Base-by-base conservation (phyloP, 1,140 invertebrate genomes). In the Phymorhynchus buccinoides region DNA sequence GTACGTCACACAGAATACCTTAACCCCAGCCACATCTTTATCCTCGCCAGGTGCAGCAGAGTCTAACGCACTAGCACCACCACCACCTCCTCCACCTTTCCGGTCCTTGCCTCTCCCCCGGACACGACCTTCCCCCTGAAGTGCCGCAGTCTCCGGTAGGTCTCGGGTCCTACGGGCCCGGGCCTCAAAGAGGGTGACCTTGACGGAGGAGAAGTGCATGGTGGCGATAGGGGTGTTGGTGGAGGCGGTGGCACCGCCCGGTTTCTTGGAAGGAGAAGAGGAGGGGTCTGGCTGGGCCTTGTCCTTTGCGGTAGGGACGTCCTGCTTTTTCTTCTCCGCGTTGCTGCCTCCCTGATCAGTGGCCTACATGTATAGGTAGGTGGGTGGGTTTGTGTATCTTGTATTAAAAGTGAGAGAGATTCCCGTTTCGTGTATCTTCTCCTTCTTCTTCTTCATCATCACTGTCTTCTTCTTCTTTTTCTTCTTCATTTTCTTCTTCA, bases 181-280 rank as follows among this genome's bases (percentile, higher is more conserved):
- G 7, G 56, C 80, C 62, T 86, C 85, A 27, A 83, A 71, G 6
- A 86, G 39, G 73, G 62, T 78, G 16, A 86, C 80, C 41, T 80
- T 82, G 48, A 86, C 85, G 27, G 85, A 82, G 35, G 85, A 22
- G 35, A 86, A 83, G 22, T 86, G 79, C 80, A 86, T 71, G n/a
- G 80, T 73, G 44, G 71, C 56, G 80, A 86, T 71, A 35, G 71
- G 79, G 27, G 48, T 62, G 18, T 71, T 42, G 4, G n/a, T 39
- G 37, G 41, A n/a, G n/a, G n/a, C n/a, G n/a, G n/a, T n/a, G n/a
- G n/a, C n/a, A n/a, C n/a, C n/a, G n/a, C n/a, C n/a, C n/a, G n/a
- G n/a, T n/a, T n/a, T n/a, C n/a, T n/a, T n/a, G n/a, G n/a, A n/a
- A n/a, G n/a, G n/a, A n/a, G n/a, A n/a, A n/a, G n/a, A n/a, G n/a